Evolutionary conservation across 1,140 invertebrate genomes (phyloP).

Genomic region (Palaemon carinicauda): DNA sequence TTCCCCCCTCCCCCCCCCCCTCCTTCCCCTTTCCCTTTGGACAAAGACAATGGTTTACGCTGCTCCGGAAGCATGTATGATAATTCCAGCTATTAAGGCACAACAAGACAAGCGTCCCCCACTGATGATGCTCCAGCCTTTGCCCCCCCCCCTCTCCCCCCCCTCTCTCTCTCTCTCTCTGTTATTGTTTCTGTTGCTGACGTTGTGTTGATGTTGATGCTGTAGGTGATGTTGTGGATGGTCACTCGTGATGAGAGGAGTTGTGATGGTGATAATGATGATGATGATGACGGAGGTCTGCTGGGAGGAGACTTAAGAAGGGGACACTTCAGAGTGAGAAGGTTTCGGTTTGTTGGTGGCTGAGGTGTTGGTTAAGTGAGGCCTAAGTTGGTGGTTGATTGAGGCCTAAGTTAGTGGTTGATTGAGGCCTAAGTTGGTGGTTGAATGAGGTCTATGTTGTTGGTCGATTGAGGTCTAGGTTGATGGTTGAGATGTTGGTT

Average conservation of each 20-base stretch:
- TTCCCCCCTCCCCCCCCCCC: too few relatives aligned
- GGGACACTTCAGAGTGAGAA: not conserved
- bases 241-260: not conserved
- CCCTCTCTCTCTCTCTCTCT: too few relatives aligned
- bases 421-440: too few relatives aligned
- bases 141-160: not conserved
- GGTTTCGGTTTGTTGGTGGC: too few relatives aligned
- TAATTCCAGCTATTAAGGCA: constrained; percentile 49
- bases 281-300: not conserved
- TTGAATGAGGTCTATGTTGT: too few relatives aligned
- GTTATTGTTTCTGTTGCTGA: too few relatives aligned
- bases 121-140: constrained; percentile 46
- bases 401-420: too few relatives aligned
- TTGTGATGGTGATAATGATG: not conserved
- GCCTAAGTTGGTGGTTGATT: too few relatives aligned
- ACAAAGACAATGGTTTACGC: constrained; percentile 53
- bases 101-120: constrained; percentile 51
- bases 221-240: not conserved
- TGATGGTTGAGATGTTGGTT: too few relatives aligned
- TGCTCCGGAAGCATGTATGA: constrained; percentile 45
- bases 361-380: too few relatives aligned
- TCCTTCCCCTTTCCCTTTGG: not conserved
- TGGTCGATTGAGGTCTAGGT: too few relatives aligned
- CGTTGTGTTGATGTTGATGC: not conserved
- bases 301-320: not conserved